Base-by-base conservation (phyloP, 2,888 invertebrate genomes). In the Campaea margaritaria region DNA sequence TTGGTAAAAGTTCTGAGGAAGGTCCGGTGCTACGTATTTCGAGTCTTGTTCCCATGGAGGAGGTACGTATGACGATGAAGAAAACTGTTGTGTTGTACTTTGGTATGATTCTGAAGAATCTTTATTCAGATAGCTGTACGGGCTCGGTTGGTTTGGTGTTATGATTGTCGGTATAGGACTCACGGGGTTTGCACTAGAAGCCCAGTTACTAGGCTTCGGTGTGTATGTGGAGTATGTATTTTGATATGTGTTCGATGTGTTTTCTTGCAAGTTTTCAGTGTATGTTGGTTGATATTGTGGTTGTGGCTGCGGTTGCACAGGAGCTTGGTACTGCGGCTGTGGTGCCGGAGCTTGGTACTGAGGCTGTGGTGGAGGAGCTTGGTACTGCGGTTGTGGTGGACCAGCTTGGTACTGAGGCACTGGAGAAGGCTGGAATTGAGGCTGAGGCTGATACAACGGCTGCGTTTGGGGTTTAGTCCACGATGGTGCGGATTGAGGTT, bases 1-100 rank as follows among this genome's bases (percentile, higher is more conserved):
- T 68, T 89, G 83, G 49, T 85, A 88, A 62, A 79, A 86, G 51
- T 76, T 84, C 64, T 86, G 84, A 36, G 76, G 78, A 47, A 79
- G 81, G 42, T 84, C 82, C n/a, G 60, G 60, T 15, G 79, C 72
- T 36, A 82, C 80, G 58, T 90, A 91, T 43, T 75, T 79, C 13
- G 85, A 73, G 62, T 90, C 91, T 64, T 91, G 91, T 70, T 92
- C 92, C 92, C 92, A 92, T 11, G 92, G 92, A 39, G 92, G 92
- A 55, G 92, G 92, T 7, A 92, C 89, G 61, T 92, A 92, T 27
- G 87, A 85, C 11, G 90, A 82, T 15, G 88, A 84, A 16, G 88
- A 84, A 27, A 85, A 83, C 65, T 84, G 84, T 56, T 87, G 83
- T 52, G 87, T 87, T 51, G 82, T 72, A n/a, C 81, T 81, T 64